phyloP scores from a whole-genome alignment of 30 jellyfish, hydroid and myxozoan genomes.

The Chrysaora quinquecirrha region DNA sequence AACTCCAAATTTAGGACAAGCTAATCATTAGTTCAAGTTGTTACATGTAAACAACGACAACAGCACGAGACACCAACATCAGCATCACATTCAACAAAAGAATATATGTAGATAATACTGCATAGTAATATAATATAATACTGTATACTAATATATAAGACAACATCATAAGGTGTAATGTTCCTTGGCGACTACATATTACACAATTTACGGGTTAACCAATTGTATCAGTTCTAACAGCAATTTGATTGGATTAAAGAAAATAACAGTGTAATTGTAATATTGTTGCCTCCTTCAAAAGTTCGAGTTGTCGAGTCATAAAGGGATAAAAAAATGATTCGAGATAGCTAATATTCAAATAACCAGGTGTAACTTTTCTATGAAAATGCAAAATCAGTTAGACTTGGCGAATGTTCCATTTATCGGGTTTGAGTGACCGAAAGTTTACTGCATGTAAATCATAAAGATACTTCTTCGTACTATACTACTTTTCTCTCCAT shows the following conservation, averaged over 20 bases:
- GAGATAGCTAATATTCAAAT: too few relatives aligned
- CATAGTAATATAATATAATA: background rate
- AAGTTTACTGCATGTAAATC: background rate
- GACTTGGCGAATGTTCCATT: background rate
- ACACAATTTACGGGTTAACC: background rate
- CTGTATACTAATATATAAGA: too few relatives aligned
- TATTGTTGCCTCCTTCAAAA: background rate
- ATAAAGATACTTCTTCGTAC: background rate
- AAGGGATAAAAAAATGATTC: background rate
- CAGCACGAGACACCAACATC: background rate
- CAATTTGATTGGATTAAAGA: background rate
- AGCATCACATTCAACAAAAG: background rate
- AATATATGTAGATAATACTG: background rate
- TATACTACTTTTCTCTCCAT: background rate
- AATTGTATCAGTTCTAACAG: background rate
- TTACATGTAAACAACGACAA: too few relatives aligned
- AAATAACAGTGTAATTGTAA: background rate
- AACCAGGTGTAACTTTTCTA: background rate
- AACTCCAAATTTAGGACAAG: too few relatives aligned
- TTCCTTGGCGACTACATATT: background rate
- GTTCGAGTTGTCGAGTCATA: background rate
- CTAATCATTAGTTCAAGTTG: too few relatives aligned
- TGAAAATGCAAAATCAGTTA: background rate
- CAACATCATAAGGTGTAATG: too few relatives aligned
- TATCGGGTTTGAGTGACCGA: background rate